A percentile compares a stretch with the other conserved stretches of the same genome.
These are phyloP conservation scores for Hydropotes inermis DNA, from an alignment of 2,113 vertebrate genomes.

Conservation along the genomic window DNA sequence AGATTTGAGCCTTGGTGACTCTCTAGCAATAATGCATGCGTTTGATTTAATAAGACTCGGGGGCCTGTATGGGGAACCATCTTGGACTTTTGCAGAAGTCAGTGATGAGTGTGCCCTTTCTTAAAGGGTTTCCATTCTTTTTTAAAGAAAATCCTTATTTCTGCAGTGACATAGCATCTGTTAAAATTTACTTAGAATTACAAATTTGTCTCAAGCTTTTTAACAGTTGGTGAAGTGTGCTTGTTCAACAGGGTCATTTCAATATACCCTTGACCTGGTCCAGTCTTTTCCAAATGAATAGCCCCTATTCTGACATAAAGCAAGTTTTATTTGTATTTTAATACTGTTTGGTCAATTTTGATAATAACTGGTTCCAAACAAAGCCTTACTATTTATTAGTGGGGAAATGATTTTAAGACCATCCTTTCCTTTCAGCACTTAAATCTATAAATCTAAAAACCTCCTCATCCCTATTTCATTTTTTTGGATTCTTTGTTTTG, in stretches of 20 bases:
- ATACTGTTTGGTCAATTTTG: constrained; percentile 57
- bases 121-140: constrained; percentile 71
- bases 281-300: constrained; percentile 44
- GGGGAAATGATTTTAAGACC: constrained; percentile 55
- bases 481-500: constrained; percentile 49
- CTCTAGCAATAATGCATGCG: constrained; percentile 88
- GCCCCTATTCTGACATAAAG: constrained; percentile 28
- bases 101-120: constrained; percentile 60
- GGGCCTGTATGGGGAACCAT: constrained; percentile 50
- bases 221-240: constrained; percentile 37
- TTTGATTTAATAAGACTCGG: constrained; percentile 74
- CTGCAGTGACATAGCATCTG: constrained; percentile 61
- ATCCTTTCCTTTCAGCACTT: constrained; percentile 51
- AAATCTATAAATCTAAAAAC: constrained; percentile 28
- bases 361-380: constrained; percentile 57
- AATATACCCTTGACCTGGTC: background rate
- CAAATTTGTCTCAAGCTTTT: constrained; percentile 43
- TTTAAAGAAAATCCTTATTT: constrained; percentile 56
- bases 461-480: constrained; percentile 7
- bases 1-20: constrained; percentile 50
- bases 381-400: constrained; percentile 65
- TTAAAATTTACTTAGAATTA: constrained; percentile 53
- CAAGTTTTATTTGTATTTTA: constrained; percentile 59
- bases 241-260: constrained; percentile 25
- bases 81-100: constrained; percentile 77